A percentile compares a stretch with the other conserved stretches of the same genome.
Evolutionary conservation across 2,888 invertebrate genomes (phyloP).

Genomic region (Myathropa florea): DNA sequence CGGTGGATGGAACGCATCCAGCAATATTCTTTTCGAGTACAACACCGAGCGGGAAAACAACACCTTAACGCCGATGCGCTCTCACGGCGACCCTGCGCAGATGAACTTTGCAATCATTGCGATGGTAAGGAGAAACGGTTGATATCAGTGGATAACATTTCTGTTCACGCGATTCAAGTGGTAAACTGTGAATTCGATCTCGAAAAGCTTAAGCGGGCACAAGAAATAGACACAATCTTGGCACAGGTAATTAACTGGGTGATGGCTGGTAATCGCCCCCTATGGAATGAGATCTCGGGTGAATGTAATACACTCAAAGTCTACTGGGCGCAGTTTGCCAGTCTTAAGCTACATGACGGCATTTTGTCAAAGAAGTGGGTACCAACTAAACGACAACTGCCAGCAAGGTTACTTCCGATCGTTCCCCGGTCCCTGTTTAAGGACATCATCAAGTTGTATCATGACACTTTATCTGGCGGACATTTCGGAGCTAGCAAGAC

Average conservation of each 20-base stretch:
- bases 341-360: background rate
- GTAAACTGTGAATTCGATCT: background rate
- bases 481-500: slow-evolving; percentile 5
- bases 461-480: background rate
- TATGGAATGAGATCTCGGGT: slow-evolving; percentile 2
- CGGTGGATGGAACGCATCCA: slow-evolving; percentile 13
- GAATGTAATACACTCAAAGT: background rate
- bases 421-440: background rate
- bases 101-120: slow-evolving; percentile 4
- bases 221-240: background rate
- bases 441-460: background rate
- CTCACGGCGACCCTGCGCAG: slow-evolving; percentile 5
- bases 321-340: slow-evolving; percentile 5
- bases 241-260: background rate
- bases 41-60: slow-evolving; percentile 5
- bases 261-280: background rate
- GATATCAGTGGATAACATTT: background rate
- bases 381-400: background rate
- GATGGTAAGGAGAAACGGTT: background rate
- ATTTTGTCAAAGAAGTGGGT: slow-evolving; percentile 7
- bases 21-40: slow-evolving; percentile 1
- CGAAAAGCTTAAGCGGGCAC: background rate
- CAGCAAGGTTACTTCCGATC: background rate
- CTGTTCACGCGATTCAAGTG: background rate
- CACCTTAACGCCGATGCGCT: slow-evolving; percentile 11